Percentiles rank a stretch among this genome's conserved stretches.
phyloP scores from a whole-genome alignment of 2,113 vertebrate species.

The Cephalopholis sonnerati region DNA sequence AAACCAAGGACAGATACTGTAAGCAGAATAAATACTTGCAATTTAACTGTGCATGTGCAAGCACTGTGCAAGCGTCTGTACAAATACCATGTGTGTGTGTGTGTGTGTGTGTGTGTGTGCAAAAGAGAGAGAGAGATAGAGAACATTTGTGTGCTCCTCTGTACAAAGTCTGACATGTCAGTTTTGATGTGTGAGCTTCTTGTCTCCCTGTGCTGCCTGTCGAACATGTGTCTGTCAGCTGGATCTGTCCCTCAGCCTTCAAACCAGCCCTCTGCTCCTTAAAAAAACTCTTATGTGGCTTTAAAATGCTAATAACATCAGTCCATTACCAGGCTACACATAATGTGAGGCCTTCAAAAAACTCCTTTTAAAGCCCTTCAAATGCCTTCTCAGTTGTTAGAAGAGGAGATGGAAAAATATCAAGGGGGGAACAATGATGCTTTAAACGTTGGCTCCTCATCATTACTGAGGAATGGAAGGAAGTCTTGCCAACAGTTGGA shows the following conservation, averaged over 20 bases:
- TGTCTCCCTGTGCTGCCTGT: slow-evolving; percentile 39
- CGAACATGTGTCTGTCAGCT: slow-evolving; percentile 72
- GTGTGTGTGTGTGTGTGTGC: background rate
- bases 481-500: slow-evolving; percentile 55
- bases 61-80: background rate
- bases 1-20: background rate
- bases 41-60: background rate
- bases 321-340: slow-evolving; percentile 55
- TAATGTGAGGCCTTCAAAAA: slow-evolving; percentile 51
- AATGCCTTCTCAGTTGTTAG: slow-evolving; percentile 53
- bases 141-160: background rate
- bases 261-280: slow-evolving; percentile 22
- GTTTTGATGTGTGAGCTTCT: slow-evolving; percentile 37
- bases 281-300: slow-evolving; percentile 49
- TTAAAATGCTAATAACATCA: slow-evolving; percentile 68
- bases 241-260: slow-evolving; percentile 32
- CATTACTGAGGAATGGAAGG: slow-evolving; percentile 59
- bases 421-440: slow-evolving; percentile 44
- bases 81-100: background rate
- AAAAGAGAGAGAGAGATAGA: background rate
- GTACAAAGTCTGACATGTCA: slow-evolving; percentile 23
- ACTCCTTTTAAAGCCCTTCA: slow-evolving; percentile 44
- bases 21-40: background rate
- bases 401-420: slow-evolving; percentile 62
- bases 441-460: slow-evolving; percentile 62